These are phyloP conservation scores for Platysternon megacephalum DNA, from an alignment of 2,113 vertebrate species.

Conservation along the genomic window DNA sequence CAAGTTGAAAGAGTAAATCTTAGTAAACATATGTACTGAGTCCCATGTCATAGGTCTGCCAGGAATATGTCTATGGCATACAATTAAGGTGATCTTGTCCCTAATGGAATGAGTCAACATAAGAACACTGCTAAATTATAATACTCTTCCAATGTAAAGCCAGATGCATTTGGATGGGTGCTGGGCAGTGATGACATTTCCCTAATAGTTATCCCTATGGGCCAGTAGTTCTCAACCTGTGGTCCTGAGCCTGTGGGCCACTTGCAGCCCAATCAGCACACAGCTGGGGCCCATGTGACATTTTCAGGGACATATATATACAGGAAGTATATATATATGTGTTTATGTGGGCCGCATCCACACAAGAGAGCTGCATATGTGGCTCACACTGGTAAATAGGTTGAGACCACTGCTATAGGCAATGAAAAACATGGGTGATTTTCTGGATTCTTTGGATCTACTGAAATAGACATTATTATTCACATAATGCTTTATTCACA, in stretches of 20 bases:
- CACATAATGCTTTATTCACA: no score
- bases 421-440: background rate
- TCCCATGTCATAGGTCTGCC: fast-evolving
- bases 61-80: background rate
- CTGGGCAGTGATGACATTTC: background rate
- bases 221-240: no score
- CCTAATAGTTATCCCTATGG: background rate
- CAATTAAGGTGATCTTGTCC: background rate
- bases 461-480: background rate
- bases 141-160: background rate
- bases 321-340: no score
- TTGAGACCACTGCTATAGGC: no score
- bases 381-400: no score
- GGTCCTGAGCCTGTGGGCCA: no score
- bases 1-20: background rate
- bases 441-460: background rate
- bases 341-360: no score
- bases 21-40: background rate
- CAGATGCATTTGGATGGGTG: background rate
- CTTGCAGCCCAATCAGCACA: no score
- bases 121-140: background rate
- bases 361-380: no score
- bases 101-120: background rate
- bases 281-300: no score
- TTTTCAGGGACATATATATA: no score